Percentiles rank a stretch among this genome's conserved stretches.
Evolutionary conservation across 2,797 vertebrate species (phyloP).

Genomic region (Micropoecilia bifurca): DNA sequence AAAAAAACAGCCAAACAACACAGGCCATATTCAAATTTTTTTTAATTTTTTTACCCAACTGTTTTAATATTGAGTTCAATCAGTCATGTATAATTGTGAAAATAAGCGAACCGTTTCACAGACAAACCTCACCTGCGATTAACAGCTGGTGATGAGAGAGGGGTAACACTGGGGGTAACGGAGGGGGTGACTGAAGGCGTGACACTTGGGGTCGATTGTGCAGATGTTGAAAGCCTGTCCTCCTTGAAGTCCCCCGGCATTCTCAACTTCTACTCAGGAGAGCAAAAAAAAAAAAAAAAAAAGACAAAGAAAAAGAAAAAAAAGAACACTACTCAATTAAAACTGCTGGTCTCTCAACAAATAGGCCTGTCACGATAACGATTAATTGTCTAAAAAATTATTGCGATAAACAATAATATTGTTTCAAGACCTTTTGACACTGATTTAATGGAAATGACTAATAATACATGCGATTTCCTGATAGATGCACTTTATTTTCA

Average conservation of each 20-base stretch:
- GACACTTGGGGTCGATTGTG: constrained; percentile 79
- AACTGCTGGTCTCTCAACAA: background rate
- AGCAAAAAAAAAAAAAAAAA: background rate
- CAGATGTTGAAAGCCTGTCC: constrained; percentile 81
- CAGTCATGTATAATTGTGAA: background rate
- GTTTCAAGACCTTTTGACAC: no score
- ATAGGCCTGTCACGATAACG: no score
- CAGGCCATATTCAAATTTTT: background rate
- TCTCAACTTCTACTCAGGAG: constrained; percentile 80
- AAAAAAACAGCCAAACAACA: background rate
- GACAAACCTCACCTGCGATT: constrained; percentile 72
- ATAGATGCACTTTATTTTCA: no score
- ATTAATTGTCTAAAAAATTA: no score
- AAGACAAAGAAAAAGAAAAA: no score
- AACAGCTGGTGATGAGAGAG: constrained; percentile 70
- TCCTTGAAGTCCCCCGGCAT: constrained; percentile 84
- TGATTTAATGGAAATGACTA: no score
- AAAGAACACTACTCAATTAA: background rate
- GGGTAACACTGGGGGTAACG: constrained; percentile 67
- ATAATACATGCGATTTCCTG: no score
- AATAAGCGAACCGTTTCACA: background rate
- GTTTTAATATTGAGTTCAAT: background rate
- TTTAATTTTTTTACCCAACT: background rate
- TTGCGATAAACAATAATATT: no score
- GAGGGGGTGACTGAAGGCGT: constrained; percentile 78